These are phyloP conservation scores for Rosalia funebris DNA, from an alignment of 2,888 invertebrate genomes.

Conservation along the genomic window DNA sequence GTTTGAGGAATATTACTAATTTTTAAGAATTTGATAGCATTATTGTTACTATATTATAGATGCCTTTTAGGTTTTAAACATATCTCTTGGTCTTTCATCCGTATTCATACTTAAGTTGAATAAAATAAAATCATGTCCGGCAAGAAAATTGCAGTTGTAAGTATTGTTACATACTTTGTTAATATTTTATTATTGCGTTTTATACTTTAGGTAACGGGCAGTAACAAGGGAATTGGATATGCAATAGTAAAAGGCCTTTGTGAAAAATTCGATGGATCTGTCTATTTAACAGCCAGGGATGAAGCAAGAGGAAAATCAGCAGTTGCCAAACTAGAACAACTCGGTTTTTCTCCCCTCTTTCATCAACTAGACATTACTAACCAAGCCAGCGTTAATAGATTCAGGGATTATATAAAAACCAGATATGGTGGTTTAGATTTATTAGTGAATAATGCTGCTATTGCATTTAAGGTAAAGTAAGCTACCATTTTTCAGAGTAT, in stretches of 20 bases:
- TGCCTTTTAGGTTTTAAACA: too few relatives aligned
- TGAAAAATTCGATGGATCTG: slow-evolving; percentile 72
- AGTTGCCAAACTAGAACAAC: slow-evolving; percentile 68
- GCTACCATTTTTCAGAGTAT: too few relatives aligned
- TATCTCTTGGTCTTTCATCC: too few relatives aligned
- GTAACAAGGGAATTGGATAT: slow-evolving; percentile 78
- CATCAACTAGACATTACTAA: slow-evolving; percentile 78
- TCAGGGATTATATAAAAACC: slow-evolving; percentile 70
- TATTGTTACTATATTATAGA: too few relatives aligned
- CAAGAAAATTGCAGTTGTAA: slow-evolving; percentile 49
- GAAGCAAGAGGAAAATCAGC: slow-evolving; percentile 69
- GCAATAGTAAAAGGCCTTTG: slow-evolving; percentile 75
- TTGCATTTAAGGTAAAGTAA: slow-evolving; percentile 69
- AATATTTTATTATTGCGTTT: slow-evolving; percentile 27
- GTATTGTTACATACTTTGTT: slow-evolving; percentile 3
- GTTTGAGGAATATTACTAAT: too few relatives aligned
- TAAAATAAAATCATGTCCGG: too few relatives aligned
- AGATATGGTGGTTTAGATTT: slow-evolving; percentile 77
- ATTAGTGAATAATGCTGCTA: slow-evolving; percentile 81
- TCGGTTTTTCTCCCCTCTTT: slow-evolving; percentile 68
- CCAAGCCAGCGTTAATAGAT: slow-evolving; percentile 68
- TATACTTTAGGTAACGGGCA: slow-evolving; percentile 73
- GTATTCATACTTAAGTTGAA: too few relatives aligned
- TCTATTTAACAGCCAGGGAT: slow-evolving; percentile 77
- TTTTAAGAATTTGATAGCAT: too few relatives aligned